phyloP scores from a whole-genome alignment of 1,140 invertebrate species.

The Atta cephalotes region DNA sequence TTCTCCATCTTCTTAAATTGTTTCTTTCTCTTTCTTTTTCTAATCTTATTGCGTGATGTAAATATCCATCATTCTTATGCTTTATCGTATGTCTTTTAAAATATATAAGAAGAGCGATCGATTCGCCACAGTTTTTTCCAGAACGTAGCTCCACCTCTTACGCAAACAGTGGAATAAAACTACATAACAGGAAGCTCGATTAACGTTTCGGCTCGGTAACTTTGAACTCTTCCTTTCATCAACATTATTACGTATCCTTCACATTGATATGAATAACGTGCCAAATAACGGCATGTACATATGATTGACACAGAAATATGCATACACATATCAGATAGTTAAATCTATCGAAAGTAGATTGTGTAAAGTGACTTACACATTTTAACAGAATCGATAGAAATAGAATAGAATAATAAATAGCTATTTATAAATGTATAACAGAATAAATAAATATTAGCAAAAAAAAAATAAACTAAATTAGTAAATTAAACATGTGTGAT shows the following conservation, averaged over 20 bases:
- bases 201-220: constrained; percentile 19
- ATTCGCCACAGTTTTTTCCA: background rate
- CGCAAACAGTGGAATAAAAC: background rate
- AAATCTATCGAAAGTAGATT: background rate
- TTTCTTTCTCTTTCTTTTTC: background rate
- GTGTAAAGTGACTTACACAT: background rate
- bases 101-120: background rate
- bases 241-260: background rate
- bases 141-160: constrained; percentile 24
- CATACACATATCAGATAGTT: background rate
- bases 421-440: background rate
- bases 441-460: background rate
- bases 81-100: too few species aligned
- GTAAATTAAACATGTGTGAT: too few species aligned
- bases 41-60: background rate
- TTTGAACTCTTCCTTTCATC: background rate
- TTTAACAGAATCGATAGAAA: background rate
- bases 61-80: too few species aligned
- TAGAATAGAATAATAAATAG: background rate
- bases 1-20: background rate
- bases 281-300: background rate
- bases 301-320: background rate
- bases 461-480: too few species aligned
- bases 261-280: background rate
- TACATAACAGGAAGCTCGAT: background rate